Evolutionary conservation across 2,113 vertebrate genomes (phyloP).

Genomic region (Eclectus roratus): DNA sequence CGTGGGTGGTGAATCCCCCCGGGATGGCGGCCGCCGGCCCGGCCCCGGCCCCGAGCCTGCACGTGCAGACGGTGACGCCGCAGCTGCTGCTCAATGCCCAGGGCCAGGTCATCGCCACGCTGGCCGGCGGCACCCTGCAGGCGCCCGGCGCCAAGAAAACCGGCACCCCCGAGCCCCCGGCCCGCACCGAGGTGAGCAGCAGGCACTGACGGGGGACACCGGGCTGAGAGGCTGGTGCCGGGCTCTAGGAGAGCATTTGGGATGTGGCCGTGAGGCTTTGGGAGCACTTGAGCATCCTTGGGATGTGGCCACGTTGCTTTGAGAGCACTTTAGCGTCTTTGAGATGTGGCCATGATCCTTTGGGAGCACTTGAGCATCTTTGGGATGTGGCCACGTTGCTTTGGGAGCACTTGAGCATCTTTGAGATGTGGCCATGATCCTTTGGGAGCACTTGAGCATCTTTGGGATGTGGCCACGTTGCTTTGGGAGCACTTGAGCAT

Average conservation of each 20-base stretch:
- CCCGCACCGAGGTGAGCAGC: constrained; percentile 57
- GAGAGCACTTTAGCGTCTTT: neutral
- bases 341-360: too few species aligned
- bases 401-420: neutral
- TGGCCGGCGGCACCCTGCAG: constrained; percentile 80
- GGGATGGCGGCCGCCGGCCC: constrained; percentile 70
- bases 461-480: too few species aligned
- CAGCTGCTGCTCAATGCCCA: constrained; percentile 92
- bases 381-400: neutral
- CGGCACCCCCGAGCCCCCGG: constrained; percentile 69
- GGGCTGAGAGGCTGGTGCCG: neutral
- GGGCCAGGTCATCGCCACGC: constrained; percentile 91
- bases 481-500: too few species aligned
- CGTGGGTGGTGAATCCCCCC: constrained; percentile 85
- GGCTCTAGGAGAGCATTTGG: neutral
- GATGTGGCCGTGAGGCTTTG: accelerated
- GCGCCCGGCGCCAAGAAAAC: constrained; percentile 80
- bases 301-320: accelerated
- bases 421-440: neutral
- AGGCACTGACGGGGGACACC: accelerated
- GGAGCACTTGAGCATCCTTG: neutral
- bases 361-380: neutral
- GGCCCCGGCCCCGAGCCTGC: constrained; percentile 80
- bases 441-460: too few species aligned
- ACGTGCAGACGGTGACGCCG: constrained; percentile 88